These are phyloP conservation scores for Torymus texanus DNA, from an alignment of 2,888 invertebrate genomes.

Conservation along the genomic window DNA sequence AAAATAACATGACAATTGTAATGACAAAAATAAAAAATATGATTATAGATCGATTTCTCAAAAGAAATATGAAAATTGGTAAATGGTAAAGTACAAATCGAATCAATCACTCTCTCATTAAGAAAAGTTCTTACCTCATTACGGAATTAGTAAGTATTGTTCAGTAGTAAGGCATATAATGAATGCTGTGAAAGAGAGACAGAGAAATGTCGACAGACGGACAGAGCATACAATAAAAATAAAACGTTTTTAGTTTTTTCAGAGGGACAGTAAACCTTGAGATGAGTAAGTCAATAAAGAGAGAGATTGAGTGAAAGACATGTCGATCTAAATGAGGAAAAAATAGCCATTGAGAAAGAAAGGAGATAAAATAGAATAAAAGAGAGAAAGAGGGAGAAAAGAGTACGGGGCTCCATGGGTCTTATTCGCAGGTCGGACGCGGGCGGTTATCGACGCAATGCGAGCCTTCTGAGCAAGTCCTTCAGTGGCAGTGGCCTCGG, in stretches of 20 bases:
- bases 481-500: conserved; percentile 38
- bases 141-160: background rate
- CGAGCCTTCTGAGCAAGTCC: conserved; percentile 44
- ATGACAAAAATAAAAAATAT: too few relatives aligned
- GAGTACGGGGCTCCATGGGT: conserved; percentile 58
- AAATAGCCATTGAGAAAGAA: background rate
- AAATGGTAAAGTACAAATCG: background rate
- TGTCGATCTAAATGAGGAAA: background rate
- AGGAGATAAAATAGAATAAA: background rate
- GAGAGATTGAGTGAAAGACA: conserved; percentile 20
- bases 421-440: conserved; percentile 70
- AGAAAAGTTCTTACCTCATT: background rate
- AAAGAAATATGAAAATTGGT: too few relatives aligned
- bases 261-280: background rate
- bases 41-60: too few relatives aligned
- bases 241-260: too few relatives aligned
- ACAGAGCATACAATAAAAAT: conserved; percentile 58
- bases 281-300: conserved; percentile 37
- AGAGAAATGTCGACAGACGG: conserved; percentile 66
- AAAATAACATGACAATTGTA: too few relatives aligned
- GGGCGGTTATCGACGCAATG: conserved; percentile 8
- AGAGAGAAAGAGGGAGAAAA: conserved; percentile 43
- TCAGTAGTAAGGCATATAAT: background rate
- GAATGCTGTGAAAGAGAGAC: conserved; percentile 39
- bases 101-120: background rate